Evolutionary conservation across 2,113 vertebrate species (phyloP).

Genomic region (Cettia cetti): DNA sequence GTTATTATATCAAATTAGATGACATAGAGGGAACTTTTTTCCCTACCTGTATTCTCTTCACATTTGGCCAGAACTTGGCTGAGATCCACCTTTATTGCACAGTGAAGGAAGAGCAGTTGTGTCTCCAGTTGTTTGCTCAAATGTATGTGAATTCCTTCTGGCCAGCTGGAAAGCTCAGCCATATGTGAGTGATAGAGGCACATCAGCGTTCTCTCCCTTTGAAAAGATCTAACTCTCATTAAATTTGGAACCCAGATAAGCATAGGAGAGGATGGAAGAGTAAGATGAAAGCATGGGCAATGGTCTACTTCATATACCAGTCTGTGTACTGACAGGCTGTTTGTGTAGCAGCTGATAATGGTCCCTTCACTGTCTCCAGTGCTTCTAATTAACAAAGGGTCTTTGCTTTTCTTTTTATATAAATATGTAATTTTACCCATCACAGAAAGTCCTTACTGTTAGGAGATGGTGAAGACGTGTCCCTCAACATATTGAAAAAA

Average conservation of each 20-base stretch:
- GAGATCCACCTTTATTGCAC: not conserved
- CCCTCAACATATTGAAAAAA: not conserved
- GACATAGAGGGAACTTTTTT: not conserved
- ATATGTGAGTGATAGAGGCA: not conserved
- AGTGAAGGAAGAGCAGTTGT: not conserved
- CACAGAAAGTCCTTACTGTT: not conserved
- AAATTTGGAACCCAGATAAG: not conserved
- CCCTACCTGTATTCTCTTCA: not conserved
- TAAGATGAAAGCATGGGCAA: not conserved
- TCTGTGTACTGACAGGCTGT: not conserved
- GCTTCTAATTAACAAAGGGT: not conserved
- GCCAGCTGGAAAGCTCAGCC: not conserved
- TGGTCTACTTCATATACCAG: not conserved
- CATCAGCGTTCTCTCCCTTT: not conserved
- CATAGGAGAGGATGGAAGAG: not conserved
- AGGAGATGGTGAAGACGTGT: not conserved
- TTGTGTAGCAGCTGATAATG: not conserved
- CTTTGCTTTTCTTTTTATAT: not conserved
- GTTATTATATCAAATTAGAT: not conserved
- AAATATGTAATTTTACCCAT: not conserved
- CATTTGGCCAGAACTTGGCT: not conserved
- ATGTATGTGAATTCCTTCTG: not conserved
- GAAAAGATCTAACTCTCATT: not conserved
- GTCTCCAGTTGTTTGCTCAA: not conserved
- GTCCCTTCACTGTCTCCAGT: not conserved